phyloP scores from a whole-genome alignment of 2,797 vertebrate genomes.

The Stomatorhinus walkeri region DNA sequence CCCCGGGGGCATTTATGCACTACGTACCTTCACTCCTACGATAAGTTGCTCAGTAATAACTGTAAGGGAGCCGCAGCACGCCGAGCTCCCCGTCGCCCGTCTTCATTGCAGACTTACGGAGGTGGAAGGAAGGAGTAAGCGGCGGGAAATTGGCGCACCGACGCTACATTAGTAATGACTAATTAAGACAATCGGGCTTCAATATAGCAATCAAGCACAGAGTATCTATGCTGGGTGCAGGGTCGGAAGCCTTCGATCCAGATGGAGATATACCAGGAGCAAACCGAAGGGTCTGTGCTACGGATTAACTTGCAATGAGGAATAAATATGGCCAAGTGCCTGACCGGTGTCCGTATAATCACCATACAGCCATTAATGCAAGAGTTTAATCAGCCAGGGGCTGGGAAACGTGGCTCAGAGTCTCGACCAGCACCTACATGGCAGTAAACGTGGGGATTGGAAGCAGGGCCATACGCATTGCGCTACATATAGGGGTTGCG shows the following conservation, averaged over 20 bases:
- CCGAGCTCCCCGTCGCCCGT: neutral
- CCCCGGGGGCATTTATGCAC: neutral
- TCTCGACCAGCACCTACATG: neutral
- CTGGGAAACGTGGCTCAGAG: neutral
- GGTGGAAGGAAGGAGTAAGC: neutral
- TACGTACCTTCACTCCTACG: neutral
- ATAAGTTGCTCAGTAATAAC: neutral
- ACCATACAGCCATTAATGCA: neutral
- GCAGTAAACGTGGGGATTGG: neutral
- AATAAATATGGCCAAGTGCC: constrained; percentile 3
- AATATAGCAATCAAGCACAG: neutral
- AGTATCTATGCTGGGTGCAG: neutral
- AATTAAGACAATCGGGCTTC: constrained; percentile 8
- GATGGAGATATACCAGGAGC: neutral
- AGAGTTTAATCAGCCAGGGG: neutral
- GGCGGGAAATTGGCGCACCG: neutral
- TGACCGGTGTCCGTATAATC: neutral
- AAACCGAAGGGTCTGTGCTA: neutral
- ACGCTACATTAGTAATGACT: neutral
- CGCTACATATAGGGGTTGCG: neutral
- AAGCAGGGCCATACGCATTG: constrained; percentile 7
- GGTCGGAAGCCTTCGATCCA: neutral
- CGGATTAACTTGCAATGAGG: neutral
- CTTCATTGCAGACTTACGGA: neutral
- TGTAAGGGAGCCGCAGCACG: neutral